Base-by-base conservation (phyloP, 92 coral and sea anemone genomes). In the Epizoanthus ramosus region DNA sequence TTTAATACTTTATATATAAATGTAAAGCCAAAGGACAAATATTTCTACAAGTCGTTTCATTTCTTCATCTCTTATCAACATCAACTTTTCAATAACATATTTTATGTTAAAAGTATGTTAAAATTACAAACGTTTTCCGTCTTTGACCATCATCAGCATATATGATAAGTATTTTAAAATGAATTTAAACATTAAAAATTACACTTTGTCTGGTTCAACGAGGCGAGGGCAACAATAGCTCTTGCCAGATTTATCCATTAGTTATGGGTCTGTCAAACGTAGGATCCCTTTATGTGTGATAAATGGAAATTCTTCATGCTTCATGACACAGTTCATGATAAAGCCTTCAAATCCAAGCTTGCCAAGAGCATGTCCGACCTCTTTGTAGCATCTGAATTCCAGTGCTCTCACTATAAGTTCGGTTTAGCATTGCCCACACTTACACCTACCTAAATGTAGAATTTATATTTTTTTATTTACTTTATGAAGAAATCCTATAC, bases 311-410 rank as follows among this genome's bases (percentile, higher is more conserved):
- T 80, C 64, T 1, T 65, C 31, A 47, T 65, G 84, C 31, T 45
- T 65, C 22, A 73, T 80, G 56, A 80, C 25, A 47, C 84, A 80
- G 47, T 25, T 4, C n/a, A 80, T 60, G 41, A 43, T 65, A 35
- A 72, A 64, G 31, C 74, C 74, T 56, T 80, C 74, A 5, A 80
- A 80, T 23, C 47, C 57, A 37, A 65, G 57, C 12, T 80, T 66
- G 47, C 37, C 63, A 14, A 25, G 52, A 7, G 84, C 45, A 23
- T 57, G 84, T 19, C 39, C 33, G 37, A 80, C 59, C 57, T 80
- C 84, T 43, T 23, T 31, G 37, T 73, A 80, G 37, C 84, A 80
- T 61, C 74, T 65, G 84, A 64, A 65, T 31, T 65, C 64, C 10
- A 80, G 84, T 13, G 64, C 84, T n/a, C 59, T 60, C 17, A 50